Percentiles rank a stretch among this genome's conserved stretches.
Conservation (phyloP, 2,888 invertebrate species). For the Leptura quadrifasciata region DNA sequence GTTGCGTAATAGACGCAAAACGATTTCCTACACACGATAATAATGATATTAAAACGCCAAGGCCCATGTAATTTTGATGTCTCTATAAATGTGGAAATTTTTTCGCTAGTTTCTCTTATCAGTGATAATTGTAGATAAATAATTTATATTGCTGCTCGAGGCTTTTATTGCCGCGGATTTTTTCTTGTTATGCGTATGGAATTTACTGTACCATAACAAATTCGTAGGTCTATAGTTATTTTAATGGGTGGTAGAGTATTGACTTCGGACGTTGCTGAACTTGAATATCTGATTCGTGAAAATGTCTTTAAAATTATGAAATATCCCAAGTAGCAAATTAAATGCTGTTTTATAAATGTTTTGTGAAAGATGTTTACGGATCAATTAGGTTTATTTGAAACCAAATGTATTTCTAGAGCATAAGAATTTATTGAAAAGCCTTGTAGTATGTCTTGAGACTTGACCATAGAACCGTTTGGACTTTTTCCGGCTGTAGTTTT, state of each 20-base stretch:
- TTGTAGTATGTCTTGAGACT: too few relatives aligned
- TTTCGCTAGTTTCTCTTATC: slow-evolving; percentile 3
- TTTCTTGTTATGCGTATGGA: neutral
- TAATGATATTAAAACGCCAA: slow-evolving; percentile 36
- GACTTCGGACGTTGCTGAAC: neutral
- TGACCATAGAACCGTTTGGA: too few relatives aligned
- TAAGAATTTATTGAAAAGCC: too few relatives aligned
- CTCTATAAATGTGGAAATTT: slow-evolving; percentile 5
- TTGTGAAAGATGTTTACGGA: too few relatives aligned
- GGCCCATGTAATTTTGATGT: slow-evolving; percentile 15
- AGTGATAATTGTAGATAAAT: slow-evolving; percentile 10
- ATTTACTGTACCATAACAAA: neutral
- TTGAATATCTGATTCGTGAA: too few relatives aligned
- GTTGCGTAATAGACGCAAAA: slow-evolving; percentile 61
- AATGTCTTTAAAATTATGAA: too few relatives aligned
- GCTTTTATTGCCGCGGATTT: neutral
- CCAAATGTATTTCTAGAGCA: too few relatives aligned
- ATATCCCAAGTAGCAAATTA: too few relatives aligned
- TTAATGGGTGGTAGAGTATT: neutral
- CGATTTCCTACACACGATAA: slow-evolving; percentile 53
- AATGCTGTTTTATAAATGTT: too few relatives aligned
- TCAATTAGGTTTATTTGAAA: too few relatives aligned
- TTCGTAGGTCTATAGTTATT: neutral
- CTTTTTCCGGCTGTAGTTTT: too few relatives aligned
- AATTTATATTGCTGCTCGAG: neutral